These are phyloP conservation scores for Scytalopus superciliaris DNA, from an alignment of 2,113 vertebrate genomes.

Conservation along the genomic window DNA sequence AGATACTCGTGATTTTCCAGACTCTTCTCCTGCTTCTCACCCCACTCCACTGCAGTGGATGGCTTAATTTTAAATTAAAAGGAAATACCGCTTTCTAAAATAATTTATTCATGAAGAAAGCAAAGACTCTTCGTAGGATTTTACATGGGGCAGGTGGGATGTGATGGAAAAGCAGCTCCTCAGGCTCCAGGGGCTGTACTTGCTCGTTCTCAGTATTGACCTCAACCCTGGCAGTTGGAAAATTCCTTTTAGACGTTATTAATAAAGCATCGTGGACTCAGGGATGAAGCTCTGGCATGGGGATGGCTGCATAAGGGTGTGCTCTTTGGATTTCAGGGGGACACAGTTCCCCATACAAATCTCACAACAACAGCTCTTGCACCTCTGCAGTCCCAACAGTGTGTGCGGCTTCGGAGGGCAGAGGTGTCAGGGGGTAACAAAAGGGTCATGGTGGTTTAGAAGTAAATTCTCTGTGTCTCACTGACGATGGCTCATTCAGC, in stretches of 20 bases:
- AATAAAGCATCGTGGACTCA: not conserved
- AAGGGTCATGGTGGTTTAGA: not conserved
- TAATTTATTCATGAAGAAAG: slow-evolving; percentile 29
- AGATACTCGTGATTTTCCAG: slow-evolving; percentile 16
- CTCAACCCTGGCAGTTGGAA: not conserved
- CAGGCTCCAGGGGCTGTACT: not conserved
- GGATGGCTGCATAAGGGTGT: no score
- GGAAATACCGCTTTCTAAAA: slow-evolving; percentile 41
- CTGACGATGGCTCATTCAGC: fast-evolving
- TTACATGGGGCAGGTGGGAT: not conserved
- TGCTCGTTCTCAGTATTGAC: not conserved
- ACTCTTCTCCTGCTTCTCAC: not conserved
- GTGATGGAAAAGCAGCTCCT: not conserved
- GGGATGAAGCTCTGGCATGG: not conserved
- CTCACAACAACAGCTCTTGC: not conserved
- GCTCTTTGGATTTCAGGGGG: not conserved
- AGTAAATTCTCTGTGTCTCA: fast-evolving
- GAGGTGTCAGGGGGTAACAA: not conserved
- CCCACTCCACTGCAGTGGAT: not conserved
- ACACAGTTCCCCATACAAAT: not conserved
- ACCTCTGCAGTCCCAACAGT: not conserved
- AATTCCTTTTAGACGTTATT: not conserved
- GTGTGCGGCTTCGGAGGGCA: not conserved
- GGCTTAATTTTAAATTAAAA: slow-evolving; percentile 48
- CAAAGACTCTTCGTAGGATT: not conserved